Base-by-base conservation (phyloP, 2,797 vertebrate genomes). In the Sphenodon punctatus region DNA sequence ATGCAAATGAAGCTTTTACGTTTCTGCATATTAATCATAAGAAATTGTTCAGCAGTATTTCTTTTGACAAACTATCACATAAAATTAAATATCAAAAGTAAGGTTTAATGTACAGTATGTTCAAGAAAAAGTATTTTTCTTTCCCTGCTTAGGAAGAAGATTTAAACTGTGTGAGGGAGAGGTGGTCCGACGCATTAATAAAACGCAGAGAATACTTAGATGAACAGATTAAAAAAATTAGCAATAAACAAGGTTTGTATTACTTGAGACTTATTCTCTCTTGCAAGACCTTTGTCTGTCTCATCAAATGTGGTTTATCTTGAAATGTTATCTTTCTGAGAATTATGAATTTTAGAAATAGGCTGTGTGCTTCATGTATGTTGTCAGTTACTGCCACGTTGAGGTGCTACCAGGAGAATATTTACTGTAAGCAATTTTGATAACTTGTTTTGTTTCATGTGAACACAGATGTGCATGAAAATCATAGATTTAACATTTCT, bases 201-300 rank as follows among this genome's bases (percentile, higher is more conserved):
- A 99, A 99, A 93, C 97, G 99, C 3, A 96, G 97, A 71, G 98
- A 99, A 83, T 99, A 99, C 88, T 96, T 99, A 55, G 98, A 99
- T 38, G 97, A 99, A 66, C 98, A 99, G 93, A 99, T 99, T 88
- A 97, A 99, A 91, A 99, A 97, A 95, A 98, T 99, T 93, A 98
- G 97, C 94, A 98, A 98, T 93, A 99, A 99, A 84, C 96, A 96
- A 81, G 98, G 99, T 98, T 85, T 51, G 94, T 91, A 30, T n/a
- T 8, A 9, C 34, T 82, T 83, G 42, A 46, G 32, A 22, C 30
- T 74, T 80, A 4, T 22, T 49, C 32, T 39, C 16, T 30, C 0
- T 65, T 8, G 2, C 17, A 53, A 70, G 3, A 23, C 30, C 5
- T 51, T 64, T 36, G 15, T 60, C 32, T 23, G 8, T 20, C 55